These are phyloP conservation scores for Arctocebus calabarensis DNA, from an alignment of 2,797 vertebrate genomes.

Conservation along the genomic window DNA sequence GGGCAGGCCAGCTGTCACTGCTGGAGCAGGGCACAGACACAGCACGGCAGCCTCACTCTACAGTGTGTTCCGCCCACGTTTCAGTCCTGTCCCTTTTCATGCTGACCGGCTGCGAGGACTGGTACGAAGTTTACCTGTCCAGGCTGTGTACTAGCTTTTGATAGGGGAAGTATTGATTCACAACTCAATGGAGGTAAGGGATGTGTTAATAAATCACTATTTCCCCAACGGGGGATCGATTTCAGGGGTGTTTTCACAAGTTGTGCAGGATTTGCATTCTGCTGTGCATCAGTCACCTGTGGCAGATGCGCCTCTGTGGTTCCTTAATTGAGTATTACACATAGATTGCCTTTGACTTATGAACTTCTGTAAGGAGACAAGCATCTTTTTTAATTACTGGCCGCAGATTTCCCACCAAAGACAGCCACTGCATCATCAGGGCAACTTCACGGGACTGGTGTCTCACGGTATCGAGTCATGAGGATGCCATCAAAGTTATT, in stretches of 20 bases:
- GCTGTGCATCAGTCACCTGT: conserved; percentile 43
- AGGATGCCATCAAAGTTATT: conserved; percentile 53
- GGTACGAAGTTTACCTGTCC: not conserved
- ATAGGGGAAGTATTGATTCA: not conserved
- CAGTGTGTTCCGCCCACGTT: accelerated
- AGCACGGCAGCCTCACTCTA: accelerated
- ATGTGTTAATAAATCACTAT: not conserved
- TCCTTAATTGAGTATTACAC: conserved; percentile 65
- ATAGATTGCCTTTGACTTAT: conserved; percentile 59
- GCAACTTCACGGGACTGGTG: not conserved
- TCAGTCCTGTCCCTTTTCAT: not conserved
- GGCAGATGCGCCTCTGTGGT: not conserved
- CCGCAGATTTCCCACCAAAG: conserved; percentile 3
- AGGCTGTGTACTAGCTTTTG: not conserved
- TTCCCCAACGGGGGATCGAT: not conserved
- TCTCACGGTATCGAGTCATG: not conserved
- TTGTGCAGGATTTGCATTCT: not conserved
- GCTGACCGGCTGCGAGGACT: not conserved
- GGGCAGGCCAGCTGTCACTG: not conserved
- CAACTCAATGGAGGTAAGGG: not conserved
- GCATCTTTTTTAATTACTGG: conserved; percentile 44
- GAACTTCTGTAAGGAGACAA: conserved; percentile 43
- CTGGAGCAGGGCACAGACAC: too few species aligned
- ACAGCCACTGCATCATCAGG: not conserved
- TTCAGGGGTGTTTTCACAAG: not conserved